Conservation (phyloP, 1,140 invertebrate genomes). For the Euschistus heros region DNA sequence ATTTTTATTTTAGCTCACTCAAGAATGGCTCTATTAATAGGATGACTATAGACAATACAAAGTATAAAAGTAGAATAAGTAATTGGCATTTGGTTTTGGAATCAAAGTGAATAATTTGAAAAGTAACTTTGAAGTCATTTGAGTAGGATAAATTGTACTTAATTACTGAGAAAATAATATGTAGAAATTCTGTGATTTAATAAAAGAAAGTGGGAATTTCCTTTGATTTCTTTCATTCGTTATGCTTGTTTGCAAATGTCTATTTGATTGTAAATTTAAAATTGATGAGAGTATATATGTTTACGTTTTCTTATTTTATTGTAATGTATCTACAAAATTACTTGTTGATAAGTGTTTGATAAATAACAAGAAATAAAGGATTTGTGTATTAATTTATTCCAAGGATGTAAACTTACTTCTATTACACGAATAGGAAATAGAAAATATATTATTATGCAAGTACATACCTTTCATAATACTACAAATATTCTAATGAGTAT, state of each 20-base stretch:
- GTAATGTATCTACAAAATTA: too few species aligned
- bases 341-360: too few species aligned
- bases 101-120: neutral
- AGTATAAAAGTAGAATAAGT: constrained; percentile 5
- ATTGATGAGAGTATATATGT: too few species aligned
- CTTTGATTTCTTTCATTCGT: neutral
- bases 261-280: neutral
- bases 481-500: too few species aligned
- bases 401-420: too few species aligned
- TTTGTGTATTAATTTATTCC: too few species aligned
- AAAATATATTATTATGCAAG: too few species aligned
- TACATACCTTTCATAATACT: too few species aligned
- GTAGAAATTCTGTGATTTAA: neutral
- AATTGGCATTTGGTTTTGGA: neutral
- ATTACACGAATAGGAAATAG: too few species aligned
- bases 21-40: neutral
- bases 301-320: too few species aligned
- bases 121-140: neutral
- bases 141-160: neutral
- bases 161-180: neutral
- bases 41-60: constrained; percentile 13
- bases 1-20: neutral
- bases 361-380: too few species aligned
- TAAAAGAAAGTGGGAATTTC: neutral
- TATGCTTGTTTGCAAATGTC: neutral